Base-by-base conservation (phyloP, 2,113 vertebrate genomes). In the Malurus alboscapulatus region DNA sequence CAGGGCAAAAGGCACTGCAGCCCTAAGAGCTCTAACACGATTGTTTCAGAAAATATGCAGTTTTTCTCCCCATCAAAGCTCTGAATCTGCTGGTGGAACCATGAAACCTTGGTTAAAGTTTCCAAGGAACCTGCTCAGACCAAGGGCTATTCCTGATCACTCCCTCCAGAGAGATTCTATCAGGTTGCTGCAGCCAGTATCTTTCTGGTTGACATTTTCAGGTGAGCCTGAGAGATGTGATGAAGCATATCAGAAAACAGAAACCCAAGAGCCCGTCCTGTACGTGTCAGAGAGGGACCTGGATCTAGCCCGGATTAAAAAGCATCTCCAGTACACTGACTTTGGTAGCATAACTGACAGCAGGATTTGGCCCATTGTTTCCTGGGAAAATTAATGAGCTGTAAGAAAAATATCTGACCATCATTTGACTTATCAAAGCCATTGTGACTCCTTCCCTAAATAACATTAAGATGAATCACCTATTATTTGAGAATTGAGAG, bases 391-490 rank as follows among this genome's bases (percentile, higher is more conserved):
- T 95, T 95, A 96, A 95, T 91, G 94, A 92, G 73, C 92, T 95
- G 91, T 93, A 88, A 94, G 74, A 93, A 95, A 95, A 95, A 94
- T 92, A 95, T 93, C 94, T 96, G 94, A 95, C 95, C 95, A 97
- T 96, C 93, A 79, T 96, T 96, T 96, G 96, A 96, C 96, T 97
- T 95, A 96, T 95, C 80, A 92, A 93, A 94, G 77, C 81, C 88
- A 87, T 87, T 87, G 87, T 61, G 94, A 94, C 95, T 96, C 95
- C 83, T 97, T 94, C 94, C 95, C 96, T 87, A 80, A 92, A 97
- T 97, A 96, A 77, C 95, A 92, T 22, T 51, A 57, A 71, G 57
- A 80, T 97, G 97, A 98, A 92, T 98, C 97, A 97, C 58, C 79
- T 91, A 75, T 92, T 92, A 92, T 94, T 81, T 92, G 90, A 94